Evolutionary conservation across 2,797 vertebrate genomes (phyloP), one percentile per base, ranked within the genome.

Genomic region (Clamator glandarius): DNA sequence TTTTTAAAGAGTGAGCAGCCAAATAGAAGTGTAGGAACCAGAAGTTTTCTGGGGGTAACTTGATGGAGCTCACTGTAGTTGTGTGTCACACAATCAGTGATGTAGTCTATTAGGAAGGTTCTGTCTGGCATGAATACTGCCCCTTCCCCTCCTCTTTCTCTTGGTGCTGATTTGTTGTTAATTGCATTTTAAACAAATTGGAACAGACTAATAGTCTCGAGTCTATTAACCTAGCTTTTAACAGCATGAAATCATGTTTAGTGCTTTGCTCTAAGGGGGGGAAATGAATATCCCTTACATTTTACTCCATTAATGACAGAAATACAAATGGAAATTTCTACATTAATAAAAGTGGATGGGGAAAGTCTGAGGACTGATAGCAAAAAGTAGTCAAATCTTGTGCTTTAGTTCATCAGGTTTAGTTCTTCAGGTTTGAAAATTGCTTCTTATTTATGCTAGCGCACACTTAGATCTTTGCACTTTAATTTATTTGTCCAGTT

Each of bases 201-300:
- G 29, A 83, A 54, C 5, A 24, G 64, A 84, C 82, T 95, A 89
- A 84, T 64, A 86, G 58, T 62, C 68, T 89, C 41, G 61, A 77
- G 72, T 75, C 79, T 91, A 36, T 89, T 89, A 72, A 44, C 9
- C 26, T 75, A 23, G 36, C 82, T 91, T 92, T 95, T 87, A 95
- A 68, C 72, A 72, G 67, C 58, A 35, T 89, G 61, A 89, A 93
- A 89, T 80, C 41, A 51, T 50, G 52, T 89, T 96, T 66, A 89
- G 42, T 83, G 51, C 35, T 81, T 91, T 80, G 54, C 39, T 87
- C 15, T 77, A 15, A 48, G 12, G 35, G 3, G 6, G 18, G 17
- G 7, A 26, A 84, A 46, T 90, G 55, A 75, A 64, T 75, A 36
- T 81, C 26, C 9, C n/a, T 90, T 62, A 61, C 57, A 17, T 86